Percentiles rank a stretch among this genome's conserved stretches.
Evolutionary conservation across 2,113 vertebrate genomes (phyloP).

Genomic region (Zapornia atra): DNA sequence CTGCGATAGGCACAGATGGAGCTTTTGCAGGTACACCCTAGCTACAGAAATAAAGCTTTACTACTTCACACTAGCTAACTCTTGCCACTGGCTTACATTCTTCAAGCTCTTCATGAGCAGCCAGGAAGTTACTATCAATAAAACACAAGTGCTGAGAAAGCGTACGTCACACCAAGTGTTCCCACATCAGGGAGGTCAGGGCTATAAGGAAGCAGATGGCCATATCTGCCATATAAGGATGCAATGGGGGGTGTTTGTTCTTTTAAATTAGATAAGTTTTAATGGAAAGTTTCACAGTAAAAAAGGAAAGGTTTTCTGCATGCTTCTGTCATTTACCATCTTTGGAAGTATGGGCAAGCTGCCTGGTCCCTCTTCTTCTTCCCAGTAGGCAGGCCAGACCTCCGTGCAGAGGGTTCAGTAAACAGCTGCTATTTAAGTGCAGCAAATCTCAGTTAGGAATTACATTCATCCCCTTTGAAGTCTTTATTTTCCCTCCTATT

Average conservation of each 20-base stretch:
- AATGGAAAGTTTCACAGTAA: background rate
- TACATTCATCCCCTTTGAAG: background rate
- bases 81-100: background rate
- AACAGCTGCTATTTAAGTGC: background rate
- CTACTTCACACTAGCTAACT: background rate
- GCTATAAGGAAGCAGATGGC: background rate
- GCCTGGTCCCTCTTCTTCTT: background rate
- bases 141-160: background rate
- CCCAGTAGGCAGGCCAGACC: background rate
- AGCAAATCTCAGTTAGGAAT: background rate
- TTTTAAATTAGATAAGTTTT: background rate
- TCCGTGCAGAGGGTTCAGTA: background rate
- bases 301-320: background rate
- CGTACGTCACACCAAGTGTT: rapidly evolving
- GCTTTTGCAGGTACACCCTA: background rate
- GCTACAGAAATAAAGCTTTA: background rate
- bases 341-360: background rate
- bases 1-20: background rate
- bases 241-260: background rate
- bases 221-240: background rate
- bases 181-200: background rate
- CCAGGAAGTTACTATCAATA: background rate
- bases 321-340: background rate
- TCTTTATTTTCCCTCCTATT: background rate
- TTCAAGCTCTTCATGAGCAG: background rate